Evolutionary conservation across 1,140 invertebrate species (phyloP).

Genomic region (Hyles vespertilio): DNA sequence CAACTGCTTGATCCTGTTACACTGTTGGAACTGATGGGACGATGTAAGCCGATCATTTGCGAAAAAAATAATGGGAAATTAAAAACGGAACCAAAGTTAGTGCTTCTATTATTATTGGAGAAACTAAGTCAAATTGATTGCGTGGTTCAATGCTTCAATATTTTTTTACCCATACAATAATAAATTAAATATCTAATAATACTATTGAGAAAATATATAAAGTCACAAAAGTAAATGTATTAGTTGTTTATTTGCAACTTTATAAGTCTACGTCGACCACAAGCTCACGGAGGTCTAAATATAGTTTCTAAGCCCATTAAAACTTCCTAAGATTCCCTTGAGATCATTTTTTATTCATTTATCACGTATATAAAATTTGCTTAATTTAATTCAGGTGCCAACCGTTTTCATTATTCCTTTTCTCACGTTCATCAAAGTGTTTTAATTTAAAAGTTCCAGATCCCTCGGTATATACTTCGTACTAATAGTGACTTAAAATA

Average conservation of each 20-base stretch:
- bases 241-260: too few relatives aligned
- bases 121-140: too few relatives aligned
- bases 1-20: slow-evolving; percentile 64
- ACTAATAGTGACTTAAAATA: slow-evolving; percentile 51
- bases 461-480: slow-evolving; percentile 19
- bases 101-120: too few relatives aligned
- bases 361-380: slow-evolving; percentile 38
- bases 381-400: slow-evolving; percentile 16
- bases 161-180: too few relatives aligned
- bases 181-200: too few relatives aligned
- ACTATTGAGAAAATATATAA: too few relatives aligned
- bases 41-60: slow-evolving; percentile 61
- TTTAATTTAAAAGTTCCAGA: slow-evolving; percentile 36
- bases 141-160: too few relatives aligned
- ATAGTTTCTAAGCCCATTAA: too few relatives aligned
- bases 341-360: slow-evolving; percentile 21
- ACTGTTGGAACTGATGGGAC: slow-evolving; percentile 57
- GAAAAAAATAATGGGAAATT: slow-evolving; percentile 24
- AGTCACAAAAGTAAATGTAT: too few relatives aligned
- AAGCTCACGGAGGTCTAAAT: too few relatives aligned
- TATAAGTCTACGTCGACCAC: too few relatives aligned
- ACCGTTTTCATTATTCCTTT: slow-evolving; percentile 41
- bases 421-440: slow-evolving; percentile 51
- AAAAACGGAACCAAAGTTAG: neutral
- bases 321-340: too few relatives aligned